Base-by-base conservation (phyloP, 2,113 vertebrate species). In the Bufo gargarizans region DNA sequence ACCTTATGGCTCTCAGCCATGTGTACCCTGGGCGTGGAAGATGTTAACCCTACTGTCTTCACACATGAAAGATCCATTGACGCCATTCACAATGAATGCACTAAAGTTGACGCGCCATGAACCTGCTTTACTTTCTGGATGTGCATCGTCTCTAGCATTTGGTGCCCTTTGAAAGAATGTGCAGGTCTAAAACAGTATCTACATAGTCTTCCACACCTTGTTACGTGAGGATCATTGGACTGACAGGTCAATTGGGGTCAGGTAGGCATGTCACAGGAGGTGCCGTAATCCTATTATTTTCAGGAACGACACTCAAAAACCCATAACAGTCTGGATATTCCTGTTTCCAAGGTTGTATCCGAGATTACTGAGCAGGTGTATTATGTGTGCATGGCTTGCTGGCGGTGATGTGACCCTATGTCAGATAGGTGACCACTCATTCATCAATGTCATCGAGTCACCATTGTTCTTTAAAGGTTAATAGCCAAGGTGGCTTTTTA, bases 41-140 rank as follows among this genome's bases (percentile, higher is more conserved):
- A 53, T 74, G 4, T 65, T 55, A 11, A 86, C 33, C 3, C 61
- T 55, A 67, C 6, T 11, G 4, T 22, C 7, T 76, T 65, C 59
- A 69, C 79, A 88, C 53, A 77, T 82, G 4, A 81, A 87, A 72
- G 78, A 69, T 50, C 12, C 12, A 59, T 13, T n/a, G 16, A 58
- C 33, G 47, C 6, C 33, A 50, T 16, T 2, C 3, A 79, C 16
- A 67, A 78, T 69, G 20, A 76, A 76, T 61, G 19, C 50, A 49
- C 33, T 49, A 77, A 2, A 77, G 58, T 77, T 77, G 74, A 78
- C 43, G 7, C 16, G 2, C 59, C 2, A n/a, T 17, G 22, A 14
- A 43, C 55, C 77, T 78, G 53, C 65, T 50, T 50, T 22, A 74
- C 71, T 47, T 74, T 45, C 50, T 77, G 19, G 47, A 20, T 50